Percentiles rank a stretch among this genome's conserved stretches.
Evolutionary conservation across 1,140 invertebrate genomes (phyloP).

Genomic region (Drosophila gunungcola): DNA sequence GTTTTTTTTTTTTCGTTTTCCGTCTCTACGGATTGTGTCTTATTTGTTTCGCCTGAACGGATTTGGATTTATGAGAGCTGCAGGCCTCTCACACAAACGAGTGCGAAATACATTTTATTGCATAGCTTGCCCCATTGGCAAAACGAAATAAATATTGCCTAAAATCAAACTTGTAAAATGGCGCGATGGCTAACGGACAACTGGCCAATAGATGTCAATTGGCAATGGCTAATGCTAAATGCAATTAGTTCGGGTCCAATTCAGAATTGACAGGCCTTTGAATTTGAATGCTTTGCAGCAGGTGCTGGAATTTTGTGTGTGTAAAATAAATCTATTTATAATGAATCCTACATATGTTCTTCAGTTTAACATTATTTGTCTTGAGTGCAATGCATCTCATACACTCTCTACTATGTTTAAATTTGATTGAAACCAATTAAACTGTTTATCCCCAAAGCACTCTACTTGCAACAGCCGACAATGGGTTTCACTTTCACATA

Average conservation of each 20-base stretch:
- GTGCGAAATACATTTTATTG: constrained; percentile 54
- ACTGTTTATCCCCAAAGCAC: constrained; percentile 6
- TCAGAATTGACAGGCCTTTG: constrained; percentile 58
- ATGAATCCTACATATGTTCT: constrained; percentile 6
- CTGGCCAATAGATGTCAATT: constrained; percentile 54
- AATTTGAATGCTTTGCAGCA: constrained; percentile 57
- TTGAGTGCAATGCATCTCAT: not conserved
- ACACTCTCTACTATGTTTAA: not conserved
- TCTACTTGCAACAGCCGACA: constrained; percentile 13
- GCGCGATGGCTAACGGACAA: constrained; percentile 35
- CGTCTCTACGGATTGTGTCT: constrained; percentile 39
- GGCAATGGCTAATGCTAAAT: constrained; percentile 59
- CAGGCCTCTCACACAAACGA: constrained; percentile 37
- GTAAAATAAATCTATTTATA: constrained; percentile 12
- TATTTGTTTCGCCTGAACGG: constrained; percentile 47
- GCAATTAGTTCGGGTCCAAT: constrained; percentile 81
- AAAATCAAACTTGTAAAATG: constrained; percentile 60
- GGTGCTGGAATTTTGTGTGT: constrained; percentile 38
- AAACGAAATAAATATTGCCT: constrained; percentile 57
- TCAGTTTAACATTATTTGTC: constrained; percentile 4
- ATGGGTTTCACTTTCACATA: constrained; percentile 76
- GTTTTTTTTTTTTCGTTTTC: constrained; percentile 9
- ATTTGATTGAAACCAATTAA: constrained; percentile 46
- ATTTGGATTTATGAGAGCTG: constrained; percentile 52
- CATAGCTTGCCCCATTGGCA: constrained; percentile 44